A percentile compares a stretch with the other conserved stretches of the same genome.
phyloP scores from a whole-genome alignment of 2,888 invertebrate species.

The Scaptomyza caliginosa region DNA sequence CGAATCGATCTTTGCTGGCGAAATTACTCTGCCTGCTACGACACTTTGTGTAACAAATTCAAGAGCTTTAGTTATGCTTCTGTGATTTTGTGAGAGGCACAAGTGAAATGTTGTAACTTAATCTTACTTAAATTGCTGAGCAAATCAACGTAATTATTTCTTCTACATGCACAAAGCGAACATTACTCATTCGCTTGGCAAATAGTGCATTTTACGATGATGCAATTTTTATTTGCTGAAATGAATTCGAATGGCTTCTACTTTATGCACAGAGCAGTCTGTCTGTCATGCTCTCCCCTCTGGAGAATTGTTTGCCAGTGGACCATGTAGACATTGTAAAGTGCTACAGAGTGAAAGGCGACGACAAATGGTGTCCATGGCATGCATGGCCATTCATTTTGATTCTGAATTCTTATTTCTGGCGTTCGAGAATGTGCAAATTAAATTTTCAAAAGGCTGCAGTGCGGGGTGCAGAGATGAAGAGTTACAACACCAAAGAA shows the following conservation, averaged over 20 bases:
- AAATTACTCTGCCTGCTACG: background rate
- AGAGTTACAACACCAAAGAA: background rate
- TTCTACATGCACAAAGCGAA: background rate
- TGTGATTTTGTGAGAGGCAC: no score
- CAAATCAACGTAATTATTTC: background rate
- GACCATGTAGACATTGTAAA: slow-evolving; percentile 40
- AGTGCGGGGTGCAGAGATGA: background rate
- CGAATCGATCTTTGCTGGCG: background rate
- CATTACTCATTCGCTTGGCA: slow-evolving; percentile 39
- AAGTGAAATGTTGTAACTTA: background rate
- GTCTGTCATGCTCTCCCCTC: slow-evolving; percentile 1
- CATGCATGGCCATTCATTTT: slow-evolving; percentile 31
- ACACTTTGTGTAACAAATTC: no score
- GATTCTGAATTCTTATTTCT: slow-evolving; percentile 13
- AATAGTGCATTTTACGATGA: slow-evolving; percentile 23
- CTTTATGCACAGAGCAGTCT: slow-evolving; percentile 7
- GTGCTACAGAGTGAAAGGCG: slow-evolving; percentile 41
- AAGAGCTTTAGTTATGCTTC: no score
- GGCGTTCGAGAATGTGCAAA: slow-evolving; percentile 51
- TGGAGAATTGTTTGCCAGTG: background rate
- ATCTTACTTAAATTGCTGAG: background rate
- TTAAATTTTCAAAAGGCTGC: slow-evolving; percentile 47
- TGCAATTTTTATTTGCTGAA: slow-evolving; percentile 37
- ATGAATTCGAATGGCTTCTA: slow-evolving; percentile 43
- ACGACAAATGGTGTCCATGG: slow-evolving; percentile 36